Percentiles rank a stretch among this genome's conserved stretches.
Evolutionary conservation across 2,888 invertebrate genomes (phyloP).

Genomic region (Liopterus haemorrhoidalis): DNA sequence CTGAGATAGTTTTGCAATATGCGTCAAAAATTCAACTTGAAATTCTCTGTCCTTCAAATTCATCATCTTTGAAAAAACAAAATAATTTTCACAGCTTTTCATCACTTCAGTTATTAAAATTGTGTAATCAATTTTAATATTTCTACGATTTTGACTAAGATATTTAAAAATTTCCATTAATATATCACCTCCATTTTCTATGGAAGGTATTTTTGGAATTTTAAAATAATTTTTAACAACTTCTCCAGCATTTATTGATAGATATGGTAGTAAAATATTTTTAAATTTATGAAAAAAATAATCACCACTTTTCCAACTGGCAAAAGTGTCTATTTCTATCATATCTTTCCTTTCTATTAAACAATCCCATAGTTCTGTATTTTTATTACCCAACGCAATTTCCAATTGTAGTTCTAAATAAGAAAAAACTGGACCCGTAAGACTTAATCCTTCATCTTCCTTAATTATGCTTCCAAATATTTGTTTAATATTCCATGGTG

Average conservation of each 20-base stretch:
- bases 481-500: too few relatives aligned
- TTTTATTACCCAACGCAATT: slow-evolving; percentile 29
- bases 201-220: slow-evolving; percentile 5
- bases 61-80: slow-evolving; percentile 11
- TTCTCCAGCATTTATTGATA: slow-evolving; percentile 34
- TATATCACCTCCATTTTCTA: slow-evolving; percentile 5
- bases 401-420: slow-evolving; percentile 32
- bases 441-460: slow-evolving; percentile 17
- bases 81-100: slow-evolving; percentile 6
- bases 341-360: slow-evolving; percentile 32
- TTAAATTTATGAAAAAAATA: slow-evolving; percentile 38
- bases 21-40: slow-evolving; percentile 17
- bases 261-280: slow-evolving; percentile 32
- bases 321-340: slow-evolving; percentile 31
- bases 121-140: slow-evolving; percentile 21
- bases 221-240: slow-evolving; percentile 28
- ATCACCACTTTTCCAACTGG: slow-evolving; percentile 33
- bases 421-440: slow-evolving; percentile 28
- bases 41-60: slow-evolving; percentile 11
- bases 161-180: slow-evolving; percentile 27
- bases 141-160: slow-evolving; percentile 23
- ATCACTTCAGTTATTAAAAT: slow-evolving; percentile 33
- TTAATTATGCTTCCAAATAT: too few relatives aligned
- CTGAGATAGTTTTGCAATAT: slow-evolving; percentile 6
- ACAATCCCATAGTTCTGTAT: slow-evolving; percentile 30